Evolutionary conservation across 1,140 invertebrate genomes (phyloP), one percentile per base, ranked within the genome.

Genomic region (Heliconius melpomene): DNA sequence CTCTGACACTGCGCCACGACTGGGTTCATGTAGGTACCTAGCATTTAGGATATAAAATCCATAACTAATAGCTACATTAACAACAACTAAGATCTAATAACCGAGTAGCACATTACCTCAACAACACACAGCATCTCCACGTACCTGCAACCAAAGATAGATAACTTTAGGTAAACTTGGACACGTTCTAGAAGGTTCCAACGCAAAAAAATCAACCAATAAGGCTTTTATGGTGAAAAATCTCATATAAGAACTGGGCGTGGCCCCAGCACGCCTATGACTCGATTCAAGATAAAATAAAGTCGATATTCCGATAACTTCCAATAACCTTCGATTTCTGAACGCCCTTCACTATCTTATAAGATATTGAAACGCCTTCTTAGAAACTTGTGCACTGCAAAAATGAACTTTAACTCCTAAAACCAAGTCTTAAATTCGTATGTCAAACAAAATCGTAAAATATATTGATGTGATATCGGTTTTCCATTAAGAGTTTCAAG

Each of bases 281-380:
- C 87, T 87, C 86, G 82, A 86, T 88, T 89, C 85, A 84, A 82
- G 83, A 82, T 85, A 85, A 86, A 87, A 92, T 92, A 94, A 86
- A 91, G 91, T 83, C 88, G 86, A 90, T 87, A 93, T 94, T 94
- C 90, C 92, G 89, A 91, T 92, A 92, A 85, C 87, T 74, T 83
- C 83, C 90, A 93, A 93, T 91, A 90, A 87, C 82, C 85, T 91
- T 90, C 91, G 92, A 94, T 94, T 89, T 89, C 86, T 89, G 83
- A 90, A 94, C 91, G 91, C 91, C 92, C 91, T 52, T 91, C 85
- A 93, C 93, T 94, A 94, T 94, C 92, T 94, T 91, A 80, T 87
- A 94, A 93, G 92, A 93, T 93, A 93, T 93, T 90, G 91, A 92
- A 88, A 93, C 93, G 93, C 93, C 93, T 94, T 93, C 93, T 93